Conservation (phyloP, 2,888 invertebrate species). For the Aplocera efformata region DNA sequence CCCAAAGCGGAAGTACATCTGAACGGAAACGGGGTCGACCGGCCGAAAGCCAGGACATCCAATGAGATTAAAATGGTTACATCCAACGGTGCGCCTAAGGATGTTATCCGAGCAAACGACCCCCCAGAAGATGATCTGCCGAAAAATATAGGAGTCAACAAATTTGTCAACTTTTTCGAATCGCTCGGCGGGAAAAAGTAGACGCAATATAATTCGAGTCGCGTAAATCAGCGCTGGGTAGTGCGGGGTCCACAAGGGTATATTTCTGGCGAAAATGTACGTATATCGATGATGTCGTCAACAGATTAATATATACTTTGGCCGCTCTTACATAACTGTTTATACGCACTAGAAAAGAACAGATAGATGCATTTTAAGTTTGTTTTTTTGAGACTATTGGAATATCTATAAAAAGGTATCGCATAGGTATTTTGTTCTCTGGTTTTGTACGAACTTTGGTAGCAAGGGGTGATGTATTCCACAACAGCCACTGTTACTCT, state of each 20-base stretch:
- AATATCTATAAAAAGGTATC: too few species aligned
- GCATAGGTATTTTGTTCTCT: too few species aligned
- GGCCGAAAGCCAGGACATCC: conserved; percentile 49
- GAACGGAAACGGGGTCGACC: conserved; percentile 42
- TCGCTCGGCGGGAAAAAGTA: conserved; percentile 72
- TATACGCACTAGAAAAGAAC: too few species aligned
- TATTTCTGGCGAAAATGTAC: background rate
- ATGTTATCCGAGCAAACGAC: conserved; percentile 70
- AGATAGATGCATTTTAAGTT: too few species aligned
- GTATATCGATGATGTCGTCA: too few species aligned
- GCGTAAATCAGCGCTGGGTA: conserved; percentile 1
- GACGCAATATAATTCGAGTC: conserved; percentile 9
- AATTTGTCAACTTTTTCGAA: conserved; percentile 74
- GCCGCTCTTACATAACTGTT: too few species aligned
- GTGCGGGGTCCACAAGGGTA: background rate
- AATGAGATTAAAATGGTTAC: conserved; percentile 71
- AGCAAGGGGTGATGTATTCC: too few species aligned
- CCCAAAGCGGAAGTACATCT: conserved; percentile 26
- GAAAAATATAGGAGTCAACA: conserved; percentile 73
- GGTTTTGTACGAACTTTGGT: too few species aligned
- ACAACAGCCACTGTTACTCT: too few species aligned
- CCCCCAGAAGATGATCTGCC: conserved; percentile 73
- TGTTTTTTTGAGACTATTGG: too few species aligned
- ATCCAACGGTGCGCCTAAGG: conserved; percentile 57
- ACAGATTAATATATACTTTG: too few species aligned